These are phyloP conservation scores for Melanerpes formicivorus DNA, from an alignment of 2,113 vertebrate species.

Conservation along the genomic window DNA sequence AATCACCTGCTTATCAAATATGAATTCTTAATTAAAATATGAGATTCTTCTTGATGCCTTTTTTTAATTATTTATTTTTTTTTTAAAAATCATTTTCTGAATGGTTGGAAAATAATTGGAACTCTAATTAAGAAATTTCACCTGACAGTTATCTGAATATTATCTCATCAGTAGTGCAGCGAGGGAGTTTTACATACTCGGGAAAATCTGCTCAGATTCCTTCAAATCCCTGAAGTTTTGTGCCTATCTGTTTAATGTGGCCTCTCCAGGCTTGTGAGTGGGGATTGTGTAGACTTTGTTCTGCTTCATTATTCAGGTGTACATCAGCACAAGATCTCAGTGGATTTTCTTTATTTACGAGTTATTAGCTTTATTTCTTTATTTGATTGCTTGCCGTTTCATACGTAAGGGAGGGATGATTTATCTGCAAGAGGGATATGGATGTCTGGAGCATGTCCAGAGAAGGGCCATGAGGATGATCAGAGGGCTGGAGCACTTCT, in stretches of 20 bases:
- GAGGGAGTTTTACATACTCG: not conserved
- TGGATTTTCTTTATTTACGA: not conserved
- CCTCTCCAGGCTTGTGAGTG: not conserved
- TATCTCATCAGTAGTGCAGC: not conserved
- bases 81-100: not conserved
- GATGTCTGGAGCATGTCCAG: too few relatives aligned
- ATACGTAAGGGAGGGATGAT: not conserved
- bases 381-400: not conserved
- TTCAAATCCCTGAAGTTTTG: not conserved
- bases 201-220: not conserved
- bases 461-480: too few relatives aligned
- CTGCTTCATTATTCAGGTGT: not conserved
- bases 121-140: conserved; percentile 52
- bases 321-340: not conserved
- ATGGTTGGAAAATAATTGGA: conserved; percentile 42
- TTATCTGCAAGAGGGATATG: not conserved
- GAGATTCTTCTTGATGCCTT: not conserved
- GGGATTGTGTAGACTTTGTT: not conserved
- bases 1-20: conserved; percentile 21
- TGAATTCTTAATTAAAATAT: conserved; percentile 45
- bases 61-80: not conserved
- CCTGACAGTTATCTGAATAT: conserved; percentile 39
- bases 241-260: not conserved
- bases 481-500: too few relatives aligned
- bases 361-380: not conserved